These are phyloP conservation scores for Ispidina lecontei DNA, from an alignment of 2,797 vertebrate species.

Conservation along the genomic window DNA sequence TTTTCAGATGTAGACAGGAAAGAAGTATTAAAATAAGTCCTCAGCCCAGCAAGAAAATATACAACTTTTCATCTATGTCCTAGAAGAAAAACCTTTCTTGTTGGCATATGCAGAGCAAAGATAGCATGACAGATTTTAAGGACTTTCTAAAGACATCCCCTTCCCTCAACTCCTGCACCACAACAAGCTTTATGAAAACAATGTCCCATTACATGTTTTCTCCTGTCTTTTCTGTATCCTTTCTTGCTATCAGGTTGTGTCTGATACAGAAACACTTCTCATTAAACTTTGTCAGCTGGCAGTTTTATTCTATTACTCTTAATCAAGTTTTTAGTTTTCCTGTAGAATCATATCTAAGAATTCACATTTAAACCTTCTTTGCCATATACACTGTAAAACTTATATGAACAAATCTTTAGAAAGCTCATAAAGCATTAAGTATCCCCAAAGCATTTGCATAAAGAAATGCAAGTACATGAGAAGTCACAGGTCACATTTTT, in stretches of 20 bases:
- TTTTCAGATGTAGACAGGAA: not conserved
- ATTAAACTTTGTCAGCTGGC: not conserved
- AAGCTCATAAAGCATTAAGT: not conserved
- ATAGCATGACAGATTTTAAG: not conserved
- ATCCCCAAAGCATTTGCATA: not conserved
- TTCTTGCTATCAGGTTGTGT: not conserved
- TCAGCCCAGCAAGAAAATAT: not conserved
- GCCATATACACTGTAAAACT: not conserved
- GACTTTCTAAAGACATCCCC: not conserved
- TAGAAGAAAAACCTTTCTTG: not conserved
- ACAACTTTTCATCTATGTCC: not conserved
- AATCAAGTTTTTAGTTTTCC: not conserved
- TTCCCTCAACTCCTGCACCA: not conserved
- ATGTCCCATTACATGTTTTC: not conserved
- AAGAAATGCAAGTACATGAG: not conserved
- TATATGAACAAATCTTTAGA: not conserved
- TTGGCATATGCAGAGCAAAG: not conserved
- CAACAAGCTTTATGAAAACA: slow-evolving; percentile 2
- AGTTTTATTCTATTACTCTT: not conserved
- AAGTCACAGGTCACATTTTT: not conserved
- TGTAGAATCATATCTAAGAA: not conserved
- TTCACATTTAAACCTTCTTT: not conserved
- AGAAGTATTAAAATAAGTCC: not conserved
- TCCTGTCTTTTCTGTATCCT: not conserved
- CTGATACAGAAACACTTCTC: not conserved